These are phyloP conservation scores for Drosophila borealis DNA, from an alignment of 2,888 invertebrate species.

Conservation along the genomic window DNA sequence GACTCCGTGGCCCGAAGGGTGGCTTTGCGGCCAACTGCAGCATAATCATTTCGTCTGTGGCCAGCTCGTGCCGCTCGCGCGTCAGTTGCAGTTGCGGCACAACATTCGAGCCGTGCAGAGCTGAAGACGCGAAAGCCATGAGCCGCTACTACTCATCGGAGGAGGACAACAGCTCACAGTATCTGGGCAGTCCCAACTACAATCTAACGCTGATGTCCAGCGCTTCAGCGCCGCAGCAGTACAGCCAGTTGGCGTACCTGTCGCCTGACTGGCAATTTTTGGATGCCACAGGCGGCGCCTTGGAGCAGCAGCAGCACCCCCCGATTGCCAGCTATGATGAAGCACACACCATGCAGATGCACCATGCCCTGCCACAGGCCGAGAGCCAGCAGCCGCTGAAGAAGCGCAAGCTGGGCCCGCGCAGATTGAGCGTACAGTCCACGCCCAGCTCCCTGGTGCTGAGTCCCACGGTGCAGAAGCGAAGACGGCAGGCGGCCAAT, in stretches of 20 bases:
- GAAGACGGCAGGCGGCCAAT: conserved; percentile 90
- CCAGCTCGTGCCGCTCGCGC: conserved; percentile 56
- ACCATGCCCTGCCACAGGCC: neutral
- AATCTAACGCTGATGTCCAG: conserved; percentile 41
- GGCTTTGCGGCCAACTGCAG: conserved; percentile 38
- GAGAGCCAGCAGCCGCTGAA: conserved; percentile 20
- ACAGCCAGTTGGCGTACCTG: conserved; percentile 41
- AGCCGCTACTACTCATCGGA: conserved; percentile 81
- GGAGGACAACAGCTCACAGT: conserved; percentile 82
- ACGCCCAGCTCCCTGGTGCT: conserved; percentile 71
- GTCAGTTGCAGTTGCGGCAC: conserved; percentile 64
- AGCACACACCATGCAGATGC: neutral
- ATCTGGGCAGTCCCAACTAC: conserved; percentile 79
- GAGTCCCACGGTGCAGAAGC: conserved; percentile 87
- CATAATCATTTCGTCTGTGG: conserved; percentile 12
- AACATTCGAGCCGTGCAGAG: conserved; percentile 67
- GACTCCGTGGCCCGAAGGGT: conserved; percentile 52
- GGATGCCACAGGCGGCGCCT: conserved; percentile 30
- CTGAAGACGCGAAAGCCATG: conserved; percentile 43
- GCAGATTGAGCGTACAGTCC: conserved; percentile 27
- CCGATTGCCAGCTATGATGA: conserved; percentile 11
- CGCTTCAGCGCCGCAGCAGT: conserved; percentile 6
- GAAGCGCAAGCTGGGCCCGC: conserved; percentile 27
- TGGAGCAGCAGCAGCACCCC: conserved; percentile 18
- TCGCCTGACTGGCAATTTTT: conserved; percentile 69